phyloP scores from a whole-genome alignment of 2,888 invertebrate species.

The Kuschelorhynchus macadamiae region DNA sequence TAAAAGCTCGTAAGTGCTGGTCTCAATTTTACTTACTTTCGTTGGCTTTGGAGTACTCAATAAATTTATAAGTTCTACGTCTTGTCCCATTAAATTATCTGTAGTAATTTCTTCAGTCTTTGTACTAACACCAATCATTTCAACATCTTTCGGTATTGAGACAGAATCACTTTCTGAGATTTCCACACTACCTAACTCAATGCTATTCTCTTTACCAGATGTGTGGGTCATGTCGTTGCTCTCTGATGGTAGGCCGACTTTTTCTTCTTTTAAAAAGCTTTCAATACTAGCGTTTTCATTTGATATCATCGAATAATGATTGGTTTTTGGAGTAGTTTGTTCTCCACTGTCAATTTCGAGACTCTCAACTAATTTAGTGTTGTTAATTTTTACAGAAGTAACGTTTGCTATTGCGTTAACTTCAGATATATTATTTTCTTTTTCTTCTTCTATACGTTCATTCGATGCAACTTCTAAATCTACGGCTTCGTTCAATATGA shows the following conservation, averaged over 20 bases:
- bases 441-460: no score
- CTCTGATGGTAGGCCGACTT: conserved; percentile 48
- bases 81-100: conserved; percentile 40
- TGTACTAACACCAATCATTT: conserved; percentile 38
- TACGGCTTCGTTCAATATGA: background rate
- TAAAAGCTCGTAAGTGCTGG: conserved; percentile 42
- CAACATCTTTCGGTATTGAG: conserved; percentile 35
- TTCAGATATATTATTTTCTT: background rate
- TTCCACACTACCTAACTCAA: conserved; percentile 44
- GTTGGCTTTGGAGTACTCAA: conserved; percentile 46
- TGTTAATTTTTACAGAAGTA: background rate
- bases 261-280: conserved; percentile 36
- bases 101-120: conserved; percentile 8
- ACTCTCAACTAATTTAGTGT: conserved; percentile 55
- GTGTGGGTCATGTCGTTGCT: conserved; percentile 60
- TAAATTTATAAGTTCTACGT: conserved; percentile 61
- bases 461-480: background rate
- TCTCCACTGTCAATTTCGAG: conserved; percentile 63
- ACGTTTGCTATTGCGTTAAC: background rate
- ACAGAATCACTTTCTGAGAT: conserved; percentile 40
- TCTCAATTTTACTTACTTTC: conserved; percentile 34
- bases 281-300: conserved; percentile 65
- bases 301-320: conserved; percentile 56
- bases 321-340: conserved; percentile 58
- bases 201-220: conserved; percentile 66